Evolutionary conservation across 2,113 vertebrate species (phyloP).

Genomic region (Hepsetus odoe): DNA sequence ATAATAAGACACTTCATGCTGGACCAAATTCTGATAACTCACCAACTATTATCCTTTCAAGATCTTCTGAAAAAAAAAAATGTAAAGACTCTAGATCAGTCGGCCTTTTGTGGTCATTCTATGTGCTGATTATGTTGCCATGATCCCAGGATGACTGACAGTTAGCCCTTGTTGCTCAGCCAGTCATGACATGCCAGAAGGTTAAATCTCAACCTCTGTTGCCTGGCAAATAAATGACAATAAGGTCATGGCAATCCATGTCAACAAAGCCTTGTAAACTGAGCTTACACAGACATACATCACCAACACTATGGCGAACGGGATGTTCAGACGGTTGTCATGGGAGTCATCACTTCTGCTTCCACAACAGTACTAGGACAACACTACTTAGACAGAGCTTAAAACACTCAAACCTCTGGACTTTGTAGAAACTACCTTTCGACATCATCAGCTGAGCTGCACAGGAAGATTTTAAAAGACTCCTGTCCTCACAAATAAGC

Average conservation of each 20-base stretch:
- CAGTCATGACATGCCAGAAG: slow-evolving; percentile 53
- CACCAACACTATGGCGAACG: slow-evolving; percentile 47
- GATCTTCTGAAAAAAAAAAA: too few species aligned
- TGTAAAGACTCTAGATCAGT: too few species aligned
- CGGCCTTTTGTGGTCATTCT: background rate
- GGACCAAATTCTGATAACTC: too few species aligned
- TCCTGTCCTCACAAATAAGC: background rate
- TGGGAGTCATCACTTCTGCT: slow-evolving; percentile 62
- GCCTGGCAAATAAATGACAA: slow-evolving; percentile 60
- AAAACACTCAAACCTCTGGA: background rate
- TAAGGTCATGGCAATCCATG: slow-evolving; percentile 36
- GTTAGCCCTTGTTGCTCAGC: slow-evolving; percentile 64
- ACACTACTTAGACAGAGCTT: slow-evolving; percentile 53
- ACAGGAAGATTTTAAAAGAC: background rate
- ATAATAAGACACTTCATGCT: too few species aligned
- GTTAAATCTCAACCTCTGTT: slow-evolving; percentile 70
- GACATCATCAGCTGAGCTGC: slow-evolving; percentile 38
- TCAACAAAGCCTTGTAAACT: slow-evolving; percentile 61
- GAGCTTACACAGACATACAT: slow-evolving; percentile 53
- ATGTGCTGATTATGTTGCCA: slow-evolving; percentile 43
- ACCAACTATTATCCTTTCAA: too few species aligned
- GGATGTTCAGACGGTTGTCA: slow-evolving; percentile 64
- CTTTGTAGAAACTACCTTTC: background rate
- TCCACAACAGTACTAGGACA: slow-evolving; percentile 54
- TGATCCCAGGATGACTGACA: slow-evolving; percentile 44